A percentile compares a stretch with the other conserved stretches of the same genome.
These are phyloP conservation scores for Bubo blakistoni DNA, from an alignment of 2,113 vertebrate species.

Conservation along the genomic window DNA sequence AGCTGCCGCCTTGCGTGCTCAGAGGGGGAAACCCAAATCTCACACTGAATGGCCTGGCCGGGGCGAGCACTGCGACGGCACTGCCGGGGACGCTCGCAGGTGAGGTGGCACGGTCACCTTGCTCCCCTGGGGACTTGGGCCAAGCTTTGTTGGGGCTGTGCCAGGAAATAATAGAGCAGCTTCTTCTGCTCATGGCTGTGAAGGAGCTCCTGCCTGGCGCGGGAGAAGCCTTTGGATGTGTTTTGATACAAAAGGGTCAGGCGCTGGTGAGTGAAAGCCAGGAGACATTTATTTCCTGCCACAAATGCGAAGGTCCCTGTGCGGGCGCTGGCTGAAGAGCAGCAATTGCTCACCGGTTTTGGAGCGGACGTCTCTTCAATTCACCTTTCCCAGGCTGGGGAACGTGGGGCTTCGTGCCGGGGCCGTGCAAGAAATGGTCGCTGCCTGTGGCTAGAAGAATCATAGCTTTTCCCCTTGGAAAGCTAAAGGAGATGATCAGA, in stretches of 20 bases:
- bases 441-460: not conserved
- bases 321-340: not conserved
- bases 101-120: accelerated
- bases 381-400: not conserved
- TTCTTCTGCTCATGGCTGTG: not conserved
- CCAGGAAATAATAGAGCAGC: not conserved
- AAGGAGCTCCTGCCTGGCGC: not conserved
- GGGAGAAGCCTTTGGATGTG: not conserved
- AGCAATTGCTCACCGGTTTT: not conserved
- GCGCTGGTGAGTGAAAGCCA: not conserved
- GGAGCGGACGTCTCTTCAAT: accelerated
- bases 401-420: accelerated
- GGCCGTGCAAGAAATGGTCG: not conserved
- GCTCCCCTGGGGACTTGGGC: accelerated
- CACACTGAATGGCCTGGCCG: not conserved
- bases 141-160: not conserved
- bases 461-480: not conserved
- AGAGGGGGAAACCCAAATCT: not conserved
- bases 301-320: not conserved
- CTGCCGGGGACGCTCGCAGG: not conserved
- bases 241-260: not conserved
- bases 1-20: accelerated
- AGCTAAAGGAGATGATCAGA: not conserved
- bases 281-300: not conserved
- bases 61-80: accelerated